Evolutionary conservation across 2,888 invertebrate genomes (phyloP).

Genomic region (Epiblema foenella): DNA sequence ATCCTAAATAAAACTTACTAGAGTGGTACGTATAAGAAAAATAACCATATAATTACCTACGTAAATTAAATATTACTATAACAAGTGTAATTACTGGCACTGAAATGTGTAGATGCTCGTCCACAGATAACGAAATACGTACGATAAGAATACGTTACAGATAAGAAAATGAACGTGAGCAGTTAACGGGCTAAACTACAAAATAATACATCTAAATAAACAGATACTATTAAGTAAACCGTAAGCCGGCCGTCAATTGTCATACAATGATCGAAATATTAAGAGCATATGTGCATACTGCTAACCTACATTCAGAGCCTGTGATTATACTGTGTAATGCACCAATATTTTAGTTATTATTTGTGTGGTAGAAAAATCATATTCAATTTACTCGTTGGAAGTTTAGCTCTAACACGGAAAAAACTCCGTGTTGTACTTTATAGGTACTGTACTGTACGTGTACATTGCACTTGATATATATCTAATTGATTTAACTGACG

Average conservation of each 20-base stretch:
- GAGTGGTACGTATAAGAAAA: neutral
- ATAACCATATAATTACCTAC: neutral
- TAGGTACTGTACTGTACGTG: too few species aligned
- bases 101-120: neutral
- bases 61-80: neutral
- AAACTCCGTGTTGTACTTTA: too few species aligned
- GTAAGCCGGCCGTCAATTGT: neutral
- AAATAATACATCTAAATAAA: neutral
- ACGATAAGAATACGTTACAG: too few species aligned
- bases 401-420: neutral
- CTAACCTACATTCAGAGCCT: neutral
- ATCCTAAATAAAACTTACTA: neutral
- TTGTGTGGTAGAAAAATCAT: neutral
- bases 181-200: neutral
- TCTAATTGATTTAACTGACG: neutral
- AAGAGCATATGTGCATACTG: neutral
- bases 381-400: neutral
- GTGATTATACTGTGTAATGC: neutral
- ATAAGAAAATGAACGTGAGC: neutral
- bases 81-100: neutral
- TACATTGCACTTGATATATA: neutral
- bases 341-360: neutral
- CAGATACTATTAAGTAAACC: neutral
- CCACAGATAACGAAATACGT: neutral
- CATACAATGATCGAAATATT: neutral